Percentiles rank a stretch among this genome's conserved stretches.
Evolutionary conservation across 2,888 invertebrate species (phyloP).

Genomic region (Plusia festucae): DNA sequence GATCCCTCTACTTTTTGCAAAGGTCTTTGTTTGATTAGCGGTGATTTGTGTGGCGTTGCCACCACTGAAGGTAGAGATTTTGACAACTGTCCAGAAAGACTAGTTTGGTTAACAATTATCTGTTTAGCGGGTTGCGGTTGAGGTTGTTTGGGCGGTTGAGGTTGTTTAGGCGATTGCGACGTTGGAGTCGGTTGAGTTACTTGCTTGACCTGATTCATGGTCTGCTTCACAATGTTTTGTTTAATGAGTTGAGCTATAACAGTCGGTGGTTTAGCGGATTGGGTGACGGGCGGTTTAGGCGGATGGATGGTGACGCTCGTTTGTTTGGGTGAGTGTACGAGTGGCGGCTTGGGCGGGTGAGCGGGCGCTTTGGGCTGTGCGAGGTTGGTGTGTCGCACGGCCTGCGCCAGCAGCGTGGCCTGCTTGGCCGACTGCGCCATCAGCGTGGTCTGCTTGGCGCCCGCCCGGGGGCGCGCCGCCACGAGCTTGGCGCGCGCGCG

Average conservation of each 20-base stretch:
- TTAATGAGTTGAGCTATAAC: constrained; percentile 49
- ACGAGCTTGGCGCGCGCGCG: constrained; percentile 63
- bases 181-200: constrained; percentile 43
- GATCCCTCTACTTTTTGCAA: constrained; percentile 72
- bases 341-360: constrained; percentile 49
- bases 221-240: constrained; percentile 45
- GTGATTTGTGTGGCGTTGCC: constrained; percentile 74
- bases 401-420: constrained; percentile 68
- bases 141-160: constrained; percentile 69
- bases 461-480: constrained; percentile 39
- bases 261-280: constrained; percentile 38
- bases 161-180: constrained; percentile 68
- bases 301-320: constrained; percentile 37
- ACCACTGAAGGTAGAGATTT: constrained; percentile 73
- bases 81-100: constrained; percentile 54
- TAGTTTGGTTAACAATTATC: constrained; percentile 51
- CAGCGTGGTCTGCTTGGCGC: constrained; percentile 64
- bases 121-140: constrained; percentile 61
- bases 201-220: constrained; percentile 49
- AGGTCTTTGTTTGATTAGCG: constrained; percentile 78
- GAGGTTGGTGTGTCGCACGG: constrained; percentile 65
- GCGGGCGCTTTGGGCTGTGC: constrained; percentile 55
- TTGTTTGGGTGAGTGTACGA: constrained; percentile 54
- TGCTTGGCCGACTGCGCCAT: constrained; percentile 76
- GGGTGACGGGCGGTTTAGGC: constrained; percentile 44